phyloP scores from a whole-genome alignment of 2,113 vertebrate species.

The Corythoichthys intestinalis region DNA sequence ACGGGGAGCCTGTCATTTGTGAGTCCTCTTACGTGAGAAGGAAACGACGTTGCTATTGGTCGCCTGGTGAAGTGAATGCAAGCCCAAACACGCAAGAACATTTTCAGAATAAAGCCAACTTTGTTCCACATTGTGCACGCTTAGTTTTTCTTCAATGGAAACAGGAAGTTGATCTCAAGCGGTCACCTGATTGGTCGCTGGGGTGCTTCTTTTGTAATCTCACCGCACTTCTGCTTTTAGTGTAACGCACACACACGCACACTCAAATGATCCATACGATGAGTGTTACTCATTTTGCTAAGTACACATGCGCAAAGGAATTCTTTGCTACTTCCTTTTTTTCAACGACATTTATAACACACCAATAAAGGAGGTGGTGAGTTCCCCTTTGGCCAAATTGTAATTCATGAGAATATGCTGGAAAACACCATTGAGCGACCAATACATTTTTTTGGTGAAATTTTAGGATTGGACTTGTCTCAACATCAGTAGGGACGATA shows the following conservation, averaged over 20 bases:
- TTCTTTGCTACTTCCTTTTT: neutral
- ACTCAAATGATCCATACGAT: neutral
- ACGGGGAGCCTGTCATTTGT: neutral
- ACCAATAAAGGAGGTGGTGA: neutral
- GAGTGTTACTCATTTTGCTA: neutral
- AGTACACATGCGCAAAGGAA: neutral
- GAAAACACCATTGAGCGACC: neutral
- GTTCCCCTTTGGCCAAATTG: neutral
- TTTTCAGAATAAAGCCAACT: neutral
- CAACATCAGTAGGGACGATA: too few species aligned
- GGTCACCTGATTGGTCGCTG: slow-evolving; percentile 34
- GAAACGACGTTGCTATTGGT: neutral
- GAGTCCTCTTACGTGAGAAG: neutral
- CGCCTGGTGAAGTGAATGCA: neutral
- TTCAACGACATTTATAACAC: neutral
- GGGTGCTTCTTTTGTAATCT: neutral
- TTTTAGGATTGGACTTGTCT: too few species aligned
- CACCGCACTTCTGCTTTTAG: slow-evolving; percentile 9
- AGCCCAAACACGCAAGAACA: slow-evolving; percentile 17
- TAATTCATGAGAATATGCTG: neutral
- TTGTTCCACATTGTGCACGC: neutral
- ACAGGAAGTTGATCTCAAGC: slow-evolving; percentile 56
- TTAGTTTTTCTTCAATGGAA: slow-evolving; percentile 33
- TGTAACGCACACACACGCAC: neutral
- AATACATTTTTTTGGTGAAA: too few species aligned